Evolutionary conservation across 2,113 vertebrate species (phyloP).

Genomic region (Herpailurus yagouaroundi): DNA sequence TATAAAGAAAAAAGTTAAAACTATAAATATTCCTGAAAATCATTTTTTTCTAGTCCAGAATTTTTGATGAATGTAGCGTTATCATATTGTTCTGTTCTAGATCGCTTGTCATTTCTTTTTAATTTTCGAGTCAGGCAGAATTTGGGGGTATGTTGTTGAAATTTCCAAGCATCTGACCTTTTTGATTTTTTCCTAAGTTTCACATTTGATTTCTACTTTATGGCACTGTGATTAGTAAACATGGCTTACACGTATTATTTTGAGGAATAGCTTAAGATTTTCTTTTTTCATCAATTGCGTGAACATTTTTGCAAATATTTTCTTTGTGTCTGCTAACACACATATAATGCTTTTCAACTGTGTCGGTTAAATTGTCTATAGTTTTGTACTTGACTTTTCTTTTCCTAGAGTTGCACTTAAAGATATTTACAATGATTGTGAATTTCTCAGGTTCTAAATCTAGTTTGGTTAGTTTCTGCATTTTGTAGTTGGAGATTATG

Average conservation of each 20-base stretch:
- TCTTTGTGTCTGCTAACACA: not conserved
- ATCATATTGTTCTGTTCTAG: not conserved
- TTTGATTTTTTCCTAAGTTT: not conserved
- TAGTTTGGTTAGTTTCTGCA: not conserved
- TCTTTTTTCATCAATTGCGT: not conserved
- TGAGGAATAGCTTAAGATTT: not conserved
- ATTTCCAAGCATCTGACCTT: not conserved
- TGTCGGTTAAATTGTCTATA: not conserved
- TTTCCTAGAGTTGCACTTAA: not conserved
- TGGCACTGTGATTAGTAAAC: not conserved
- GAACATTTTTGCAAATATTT: not conserved
- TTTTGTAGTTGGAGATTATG: not conserved
- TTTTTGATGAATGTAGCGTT: not conserved
- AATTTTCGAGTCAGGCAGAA: not conserved
- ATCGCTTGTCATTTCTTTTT: not conserved
- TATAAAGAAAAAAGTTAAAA: not conserved
- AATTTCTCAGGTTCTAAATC: not conserved
- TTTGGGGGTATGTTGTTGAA: not conserved
- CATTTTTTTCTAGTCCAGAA: not conserved
- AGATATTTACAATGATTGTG: not conserved
- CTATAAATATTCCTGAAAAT: not conserved
- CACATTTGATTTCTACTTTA: not conserved
- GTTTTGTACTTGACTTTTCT: not conserved
- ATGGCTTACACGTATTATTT: not conserved
- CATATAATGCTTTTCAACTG: not conserved